Evolutionary conservation across 2,888 invertebrate genomes (phyloP).

Genomic region (Acanthosepion lycidas): DNA sequence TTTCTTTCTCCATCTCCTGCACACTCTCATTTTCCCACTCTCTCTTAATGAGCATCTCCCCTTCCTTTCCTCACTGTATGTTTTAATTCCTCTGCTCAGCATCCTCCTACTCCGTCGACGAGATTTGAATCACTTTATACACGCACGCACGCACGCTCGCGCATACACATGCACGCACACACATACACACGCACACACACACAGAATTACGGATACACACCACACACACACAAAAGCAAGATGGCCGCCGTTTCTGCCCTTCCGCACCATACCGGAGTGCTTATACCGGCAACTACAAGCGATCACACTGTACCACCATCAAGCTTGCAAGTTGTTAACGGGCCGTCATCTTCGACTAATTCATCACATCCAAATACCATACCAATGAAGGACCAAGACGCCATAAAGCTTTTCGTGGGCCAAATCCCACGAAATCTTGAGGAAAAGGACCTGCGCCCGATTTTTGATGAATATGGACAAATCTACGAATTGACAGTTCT

Average conservation of each 20-base stretch:
- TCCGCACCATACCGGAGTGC: conserved; percentile 8
- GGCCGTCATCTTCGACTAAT: conserved; percentile 37
- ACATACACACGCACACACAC: neutral
- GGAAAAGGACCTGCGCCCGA: conserved; percentile 89
- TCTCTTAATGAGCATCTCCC: too few relatives aligned
- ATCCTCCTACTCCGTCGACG: too few relatives aligned
- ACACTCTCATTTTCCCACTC: too few relatives aligned
- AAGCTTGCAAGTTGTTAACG: conserved; percentile 39
- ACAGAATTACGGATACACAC: neutral
- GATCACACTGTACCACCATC: neutral
- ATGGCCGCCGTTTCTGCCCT: conserved; percentile 35
- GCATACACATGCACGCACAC: neutral
- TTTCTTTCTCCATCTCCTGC: too few relatives aligned
- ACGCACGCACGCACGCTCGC: neutral
- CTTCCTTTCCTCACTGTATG: too few relatives aligned
- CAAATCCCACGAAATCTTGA: conserved; percentile 93
- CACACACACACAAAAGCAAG: neutral
- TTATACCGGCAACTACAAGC: conserved; percentile 15
- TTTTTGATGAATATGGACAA: conserved; percentile 94
- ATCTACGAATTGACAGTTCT: conserved; percentile 95
- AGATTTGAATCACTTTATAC: neutral
- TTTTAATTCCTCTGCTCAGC: too few relatives aligned
- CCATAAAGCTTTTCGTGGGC: conserved; percentile 90
- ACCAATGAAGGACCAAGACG: conserved; percentile 77
- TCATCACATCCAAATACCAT: conserved; percentile 57